phyloP scores from a whole-genome alignment of 2,888 invertebrate species.

The Macaria notata region DNA sequence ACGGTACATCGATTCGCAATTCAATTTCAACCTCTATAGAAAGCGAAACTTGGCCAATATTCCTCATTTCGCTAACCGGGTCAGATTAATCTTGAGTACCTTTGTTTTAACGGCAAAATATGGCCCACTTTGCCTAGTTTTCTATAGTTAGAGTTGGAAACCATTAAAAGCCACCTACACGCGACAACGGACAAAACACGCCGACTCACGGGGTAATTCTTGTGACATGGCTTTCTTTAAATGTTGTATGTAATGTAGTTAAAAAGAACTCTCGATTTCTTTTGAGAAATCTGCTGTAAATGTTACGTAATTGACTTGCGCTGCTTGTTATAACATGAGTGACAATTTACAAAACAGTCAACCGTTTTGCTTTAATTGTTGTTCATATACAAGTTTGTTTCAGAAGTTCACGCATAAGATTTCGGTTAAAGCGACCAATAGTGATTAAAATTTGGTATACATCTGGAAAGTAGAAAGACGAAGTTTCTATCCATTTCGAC shows the following conservation, averaged over 20 bases:
- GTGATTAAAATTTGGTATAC: no score
- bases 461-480: no score
- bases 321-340: neutral
- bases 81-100: conserved; percentile 30
- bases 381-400: no score
- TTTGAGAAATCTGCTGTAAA: conserved; percentile 12
- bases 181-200: conserved; percentile 25
- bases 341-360: no score
- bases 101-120: conserved; percentile 36
- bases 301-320: conserved; percentile 2
- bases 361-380: no score
- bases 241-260: conserved; percentile 23
- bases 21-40: conserved; percentile 14
- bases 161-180: conserved; percentile 34
- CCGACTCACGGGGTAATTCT: conserved; percentile 26
- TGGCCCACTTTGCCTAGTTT: conserved; percentile 32
- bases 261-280: conserved; percentile 29
- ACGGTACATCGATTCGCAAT: neutral
- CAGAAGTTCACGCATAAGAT: no score
- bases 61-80: conserved; percentile 21
- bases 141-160: conserved; percentile 34
- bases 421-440: no score
- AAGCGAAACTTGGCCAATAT: conserved; percentile 17
- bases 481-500: no score
- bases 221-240: conserved; percentile 43